phyloP scores from a whole-genome alignment of 2,797 vertebrate genomes.

The Nothura maculosa region DNA sequence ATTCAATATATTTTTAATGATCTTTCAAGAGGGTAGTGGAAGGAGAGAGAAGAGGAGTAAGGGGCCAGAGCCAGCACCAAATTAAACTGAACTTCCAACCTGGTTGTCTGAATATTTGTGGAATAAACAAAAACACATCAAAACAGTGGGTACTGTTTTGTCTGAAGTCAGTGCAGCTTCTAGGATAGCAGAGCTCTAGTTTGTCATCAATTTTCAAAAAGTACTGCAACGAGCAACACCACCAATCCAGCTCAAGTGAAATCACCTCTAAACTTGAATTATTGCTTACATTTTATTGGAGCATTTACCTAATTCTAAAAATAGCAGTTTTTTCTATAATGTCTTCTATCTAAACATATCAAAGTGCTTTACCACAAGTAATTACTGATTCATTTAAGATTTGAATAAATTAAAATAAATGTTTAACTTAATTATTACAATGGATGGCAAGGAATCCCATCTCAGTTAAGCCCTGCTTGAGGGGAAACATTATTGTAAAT shows the following conservation, averaged over 20 bases:
- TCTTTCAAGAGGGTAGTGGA: not conserved
- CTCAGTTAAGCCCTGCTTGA: not conserved
- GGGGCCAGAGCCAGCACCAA: not conserved
- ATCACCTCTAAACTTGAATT: not conserved
- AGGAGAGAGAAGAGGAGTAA: not conserved
- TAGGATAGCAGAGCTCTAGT: not conserved
- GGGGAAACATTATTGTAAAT: not conserved
- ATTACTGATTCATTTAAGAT: not conserved
- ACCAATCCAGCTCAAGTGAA: not conserved
- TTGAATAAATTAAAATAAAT: not conserved
- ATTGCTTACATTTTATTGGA: conserved; percentile 2
- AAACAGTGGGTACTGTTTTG: not conserved
- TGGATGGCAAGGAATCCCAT: not conserved
- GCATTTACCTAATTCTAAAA: conserved; percentile 1
- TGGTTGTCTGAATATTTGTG: not conserved
- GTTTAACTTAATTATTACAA: conserved; percentile 37
- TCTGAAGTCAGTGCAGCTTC: not conserved
- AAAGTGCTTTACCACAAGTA: conserved; percentile 14
- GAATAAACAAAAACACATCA: not conserved
- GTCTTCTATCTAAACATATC: conserved; percentile 23
- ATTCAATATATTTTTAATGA: not conserved
- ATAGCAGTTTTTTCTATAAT: not conserved
- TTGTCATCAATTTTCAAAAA: not conserved
- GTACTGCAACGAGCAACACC: not conserved
- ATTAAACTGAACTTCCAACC: not conserved